phyloP scores from a whole-genome alignment of 2,797 vertebrate genomes.

The Sciurus carolinensis region DNA sequence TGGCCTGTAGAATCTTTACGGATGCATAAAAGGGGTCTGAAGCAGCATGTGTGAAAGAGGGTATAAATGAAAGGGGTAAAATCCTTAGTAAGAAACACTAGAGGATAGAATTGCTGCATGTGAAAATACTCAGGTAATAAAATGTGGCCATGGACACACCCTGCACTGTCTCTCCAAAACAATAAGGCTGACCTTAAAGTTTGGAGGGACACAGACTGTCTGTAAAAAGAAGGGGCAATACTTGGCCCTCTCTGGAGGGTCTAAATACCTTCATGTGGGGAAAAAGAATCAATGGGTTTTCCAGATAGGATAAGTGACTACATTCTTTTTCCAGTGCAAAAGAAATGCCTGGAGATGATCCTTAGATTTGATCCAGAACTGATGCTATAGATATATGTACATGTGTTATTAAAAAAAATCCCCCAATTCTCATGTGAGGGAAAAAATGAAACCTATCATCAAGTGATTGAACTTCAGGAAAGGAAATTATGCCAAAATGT shows the following conservation, averaged over 20 bases:
- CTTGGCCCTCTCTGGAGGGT: not conserved
- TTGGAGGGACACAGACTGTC: not conserved
- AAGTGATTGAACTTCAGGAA: slow-evolving; percentile 50
- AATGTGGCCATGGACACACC: not conserved
- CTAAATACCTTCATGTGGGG: not conserved
- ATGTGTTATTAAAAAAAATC: not conserved
- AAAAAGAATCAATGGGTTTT: not conserved
- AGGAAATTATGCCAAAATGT: slow-evolving; percentile 53
- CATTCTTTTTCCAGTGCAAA: slow-evolving; percentile 9
- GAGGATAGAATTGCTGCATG: not conserved
- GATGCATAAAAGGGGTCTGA: not conserved
- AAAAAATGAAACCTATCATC: not conserved
- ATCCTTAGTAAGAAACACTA: not conserved
- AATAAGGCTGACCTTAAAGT: slow-evolving; percentile 57
- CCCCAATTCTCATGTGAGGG: not conserved
- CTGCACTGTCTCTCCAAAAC: not conserved
- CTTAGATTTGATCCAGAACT: slow-evolving; percentile 31
- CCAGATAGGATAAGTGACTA: not conserved
- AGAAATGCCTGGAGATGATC: not conserved
- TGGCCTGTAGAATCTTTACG: not conserved
- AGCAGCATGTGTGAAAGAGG: not conserved
- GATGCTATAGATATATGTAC: slow-evolving; percentile 9
- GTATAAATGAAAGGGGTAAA: slow-evolving; percentile 13
- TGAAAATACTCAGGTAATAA: not conserved
- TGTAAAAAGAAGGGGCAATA: not conserved